Conservation (phyloP, 2,888 invertebrate species). For the Cataglyphis livida region DNA sequence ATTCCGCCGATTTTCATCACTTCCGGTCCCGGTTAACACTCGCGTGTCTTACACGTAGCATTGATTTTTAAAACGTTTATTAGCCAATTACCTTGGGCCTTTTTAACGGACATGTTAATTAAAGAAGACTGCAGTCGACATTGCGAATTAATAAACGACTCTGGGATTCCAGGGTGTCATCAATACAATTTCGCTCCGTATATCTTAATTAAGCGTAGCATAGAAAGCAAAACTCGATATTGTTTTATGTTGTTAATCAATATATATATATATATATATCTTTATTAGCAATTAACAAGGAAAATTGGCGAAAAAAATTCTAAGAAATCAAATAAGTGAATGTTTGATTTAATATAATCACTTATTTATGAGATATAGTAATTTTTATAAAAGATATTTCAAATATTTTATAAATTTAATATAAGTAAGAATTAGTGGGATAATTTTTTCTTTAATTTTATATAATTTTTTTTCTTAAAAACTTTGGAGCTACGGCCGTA, state of each 20-base stretch:
- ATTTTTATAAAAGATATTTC: neutral
- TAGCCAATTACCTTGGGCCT: slow-evolving; percentile 67
- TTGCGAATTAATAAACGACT: slow-evolving; percentile 55
- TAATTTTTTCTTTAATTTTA: too few species aligned
- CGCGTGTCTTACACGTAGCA: neutral
- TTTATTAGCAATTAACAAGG: neutral
- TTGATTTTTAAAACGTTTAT: slow-evolving; percentile 39
- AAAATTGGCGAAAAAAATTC: neutral
- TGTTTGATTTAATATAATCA: neutral
- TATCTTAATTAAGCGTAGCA: slow-evolving; percentile 26
- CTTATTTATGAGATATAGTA: neutral
- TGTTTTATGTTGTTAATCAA: slow-evolving; percentile 14
- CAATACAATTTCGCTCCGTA: slow-evolving; percentile 10
- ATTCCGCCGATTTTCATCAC: slow-evolving; percentile 51
- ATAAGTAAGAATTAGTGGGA: too few species aligned
- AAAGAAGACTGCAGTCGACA: slow-evolving; percentile 39
- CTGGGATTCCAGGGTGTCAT: slow-evolving; percentile 36
- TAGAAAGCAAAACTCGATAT: neutral
- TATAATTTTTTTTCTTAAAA: neutral
- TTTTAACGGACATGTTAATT: slow-evolving; percentile 54
- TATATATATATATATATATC: neutral
- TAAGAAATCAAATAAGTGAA: neutral
- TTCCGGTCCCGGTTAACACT: slow-evolving; percentile 49
- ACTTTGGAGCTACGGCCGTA: neutral
- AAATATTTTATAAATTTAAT: neutral